Evolutionary conservation across 2,888 invertebrate species (phyloP).

Genomic region (Nemotelus pantherinus): DNA sequence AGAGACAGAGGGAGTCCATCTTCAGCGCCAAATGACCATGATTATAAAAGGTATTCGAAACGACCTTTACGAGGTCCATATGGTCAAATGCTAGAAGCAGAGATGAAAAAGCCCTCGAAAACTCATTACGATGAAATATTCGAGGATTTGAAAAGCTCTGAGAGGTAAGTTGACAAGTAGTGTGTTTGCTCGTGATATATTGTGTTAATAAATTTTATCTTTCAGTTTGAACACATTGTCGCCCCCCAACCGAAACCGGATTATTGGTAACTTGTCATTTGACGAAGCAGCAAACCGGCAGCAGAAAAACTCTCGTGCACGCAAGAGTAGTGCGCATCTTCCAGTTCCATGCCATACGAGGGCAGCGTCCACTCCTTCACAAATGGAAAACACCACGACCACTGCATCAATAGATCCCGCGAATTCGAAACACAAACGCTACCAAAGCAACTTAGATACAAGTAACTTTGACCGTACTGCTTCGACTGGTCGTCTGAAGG

Average conservation of each 20-base stretch:
- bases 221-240: slow-evolving; percentile 44
- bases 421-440: slow-evolving; percentile 57
- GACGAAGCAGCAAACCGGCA: slow-evolving; percentile 55
- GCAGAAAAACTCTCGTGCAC: slow-evolving; percentile 61
- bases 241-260: slow-evolving; percentile 15
- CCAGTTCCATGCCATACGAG: slow-evolving; percentile 63
- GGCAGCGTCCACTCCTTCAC: slow-evolving; percentile 64
- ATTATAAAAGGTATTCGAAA: slow-evolving; percentile 78
- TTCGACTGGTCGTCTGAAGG: slow-evolving; percentile 33
- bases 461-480: slow-evolving; percentile 52
- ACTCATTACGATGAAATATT: slow-evolving; percentile 69
- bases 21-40: slow-evolving; percentile 69
- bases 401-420: slow-evolving; percentile 51
- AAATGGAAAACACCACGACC: slow-evolving; percentile 60
- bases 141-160: slow-evolving; percentile 61
- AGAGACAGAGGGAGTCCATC: slow-evolving; percentile 67
- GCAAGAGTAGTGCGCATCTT: slow-evolving; percentile 60
- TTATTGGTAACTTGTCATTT: slow-evolving; percentile 47
- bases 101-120: slow-evolving; percentile 78
- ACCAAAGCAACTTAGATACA: slow-evolving; percentile 56
- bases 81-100: slow-evolving; percentile 82
- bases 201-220: background rate
- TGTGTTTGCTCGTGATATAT: background rate
- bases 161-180: slow-evolving; percentile 56
- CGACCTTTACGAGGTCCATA: slow-evolving; percentile 79